phyloP scores from a whole-genome alignment of 2,113 vertebrate species.

The Uropsilus gracilis region DNA sequence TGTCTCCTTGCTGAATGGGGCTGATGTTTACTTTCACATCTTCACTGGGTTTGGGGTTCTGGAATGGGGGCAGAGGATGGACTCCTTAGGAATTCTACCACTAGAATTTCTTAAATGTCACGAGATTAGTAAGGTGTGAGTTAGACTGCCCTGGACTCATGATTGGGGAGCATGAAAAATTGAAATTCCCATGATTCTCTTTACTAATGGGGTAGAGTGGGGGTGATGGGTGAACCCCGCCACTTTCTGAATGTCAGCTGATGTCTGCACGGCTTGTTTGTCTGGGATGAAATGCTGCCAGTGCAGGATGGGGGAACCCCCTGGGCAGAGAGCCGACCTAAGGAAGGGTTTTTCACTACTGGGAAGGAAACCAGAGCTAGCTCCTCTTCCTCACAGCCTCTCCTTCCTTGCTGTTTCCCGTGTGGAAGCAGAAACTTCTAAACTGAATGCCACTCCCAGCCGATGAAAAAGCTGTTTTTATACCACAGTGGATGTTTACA shows the following conservation, averaged over 20 bases:
- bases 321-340: slow-evolving; percentile 34
- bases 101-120: slow-evolving; percentile 37
- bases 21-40: not conserved
- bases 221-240: not conserved
- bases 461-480: slow-evolving; percentile 87
- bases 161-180: slow-evolving; percentile 38
- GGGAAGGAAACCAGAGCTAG: slow-evolving; percentile 46
- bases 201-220: not conserved
- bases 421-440: slow-evolving; percentile 76
- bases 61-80: not conserved
- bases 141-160: slow-evolving; percentile 35
- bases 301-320: not conserved
- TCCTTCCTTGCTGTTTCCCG: slow-evolving; percentile 55
- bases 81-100: slow-evolving; percentile 29
- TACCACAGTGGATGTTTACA: slow-evolving; percentile 87
- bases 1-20: not conserved
- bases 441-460: slow-evolving; percentile 83
- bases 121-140: slow-evolving; percentile 56
- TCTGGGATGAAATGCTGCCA: slow-evolving; percentile 35
- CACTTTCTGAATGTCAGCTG: slow-evolving; percentile 52
- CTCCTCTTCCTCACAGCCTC: slow-evolving; percentile 30
- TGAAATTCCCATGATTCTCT: slow-evolving; percentile 3
- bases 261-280: slow-evolving; percentile 12
- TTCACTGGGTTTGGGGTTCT: not conserved
- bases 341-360: slow-evolving; percentile 60